phyloP scores from a whole-genome alignment of 2,113 vertebrate genomes.

The Malaclemys terrapin region DNA sequence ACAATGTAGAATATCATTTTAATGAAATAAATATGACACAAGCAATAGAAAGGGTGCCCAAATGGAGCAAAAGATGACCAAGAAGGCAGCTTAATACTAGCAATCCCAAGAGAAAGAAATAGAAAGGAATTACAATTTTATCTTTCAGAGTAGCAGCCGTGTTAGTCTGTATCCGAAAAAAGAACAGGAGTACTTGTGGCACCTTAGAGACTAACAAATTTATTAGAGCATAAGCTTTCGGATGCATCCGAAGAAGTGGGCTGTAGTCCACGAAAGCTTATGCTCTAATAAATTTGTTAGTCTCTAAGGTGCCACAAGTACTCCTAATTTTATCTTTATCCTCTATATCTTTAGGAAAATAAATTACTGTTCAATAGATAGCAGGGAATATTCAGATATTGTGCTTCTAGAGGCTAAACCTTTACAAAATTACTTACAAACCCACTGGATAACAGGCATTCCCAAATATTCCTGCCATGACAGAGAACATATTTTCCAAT shows the following conservation, averaged over 20 bases:
- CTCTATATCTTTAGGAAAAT: neutral
- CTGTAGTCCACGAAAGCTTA: too few species aligned
- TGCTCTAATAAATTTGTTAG: too few species aligned
- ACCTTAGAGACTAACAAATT: too few species aligned
- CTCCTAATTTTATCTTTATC: neutral
- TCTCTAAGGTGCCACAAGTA: too few species aligned
- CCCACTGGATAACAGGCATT: neutral
- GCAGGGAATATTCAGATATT: constrained; percentile 19
- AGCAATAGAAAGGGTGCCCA: neutral
- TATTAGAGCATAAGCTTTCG: too few species aligned
- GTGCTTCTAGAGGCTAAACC: neutral
- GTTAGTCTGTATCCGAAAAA: too few species aligned
- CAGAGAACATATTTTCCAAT: constrained; percentile 6
- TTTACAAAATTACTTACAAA: neutral
- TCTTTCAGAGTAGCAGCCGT: neutral
- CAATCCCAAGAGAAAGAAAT: neutral
- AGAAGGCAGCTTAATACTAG: neutral
- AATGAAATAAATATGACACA: neutral
- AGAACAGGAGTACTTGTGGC: too few species aligned
- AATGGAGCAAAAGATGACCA: constrained; percentile 12
- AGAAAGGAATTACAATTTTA: neutral
- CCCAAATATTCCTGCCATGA: constrained; percentile 26
- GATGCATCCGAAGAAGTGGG: too few species aligned
- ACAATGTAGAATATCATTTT: neutral
- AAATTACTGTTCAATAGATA: neutral